Evolutionary conservation across 2,888 invertebrate species (phyloP), one percentile per base, ranked within the genome.

Genomic region (Melinaea menophilus): DNA sequence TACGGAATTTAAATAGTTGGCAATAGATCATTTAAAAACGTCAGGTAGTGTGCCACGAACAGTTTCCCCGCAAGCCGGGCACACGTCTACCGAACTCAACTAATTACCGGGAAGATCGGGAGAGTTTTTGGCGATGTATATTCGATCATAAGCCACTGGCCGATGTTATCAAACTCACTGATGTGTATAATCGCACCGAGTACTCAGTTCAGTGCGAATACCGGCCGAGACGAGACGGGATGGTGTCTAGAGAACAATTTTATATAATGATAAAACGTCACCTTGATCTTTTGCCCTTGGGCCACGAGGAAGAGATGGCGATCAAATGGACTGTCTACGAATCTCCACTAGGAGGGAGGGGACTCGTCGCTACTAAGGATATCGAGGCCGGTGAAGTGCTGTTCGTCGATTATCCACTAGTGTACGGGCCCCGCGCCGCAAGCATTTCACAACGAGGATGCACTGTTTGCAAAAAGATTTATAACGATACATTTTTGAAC

Each of bases 301-400:
- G 70, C 41, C 81, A 84, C 61, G 79, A 79, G 47, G 67, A 75
- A 62, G 73, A 79, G 65, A 73, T 86, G 73, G 73, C 78, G 54
- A 77, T 76, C 65, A 85, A 88, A 74, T 95, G 95, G 95, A 89
- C 79, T 63, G 87, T 96, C 63, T 85, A 79, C 59, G 84, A 91
- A 69, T 95, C 95, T 0, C 73, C 83, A 22, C 77, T 94, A 5
- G 93, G 94, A 55, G 96, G 95, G 5, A 93, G 95, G 33, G 96
- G 96, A 2, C 79, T 96, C 2, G 92, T 95, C 71, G 94, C 95
- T 22, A 92, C 87, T 3, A 90, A 93, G 67, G 93, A 95, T 75
- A 93, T 96, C 54, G 79, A 85, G 63, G 78, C 90, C 41, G 95
- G 95, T 48, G 95, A 95, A 80, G 80, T 94, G 41, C 92, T 96